Evolutionary conservation across 2,888 invertebrate species (phyloP).

Genomic region (Drosophila pseudotakahashii): DNA sequence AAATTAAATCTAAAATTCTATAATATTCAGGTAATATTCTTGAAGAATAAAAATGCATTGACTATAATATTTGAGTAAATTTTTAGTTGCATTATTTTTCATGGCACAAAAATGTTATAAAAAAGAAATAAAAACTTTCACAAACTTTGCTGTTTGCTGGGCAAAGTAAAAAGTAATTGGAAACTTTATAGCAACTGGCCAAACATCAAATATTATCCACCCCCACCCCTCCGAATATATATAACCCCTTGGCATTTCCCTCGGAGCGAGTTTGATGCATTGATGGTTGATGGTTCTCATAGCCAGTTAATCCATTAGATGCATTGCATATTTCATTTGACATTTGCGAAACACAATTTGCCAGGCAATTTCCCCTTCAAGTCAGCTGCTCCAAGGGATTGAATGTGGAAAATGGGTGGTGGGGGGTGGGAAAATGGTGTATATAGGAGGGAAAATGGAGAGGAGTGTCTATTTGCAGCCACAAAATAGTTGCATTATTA

Average conservation of each 20-base stretch:
- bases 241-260: conserved; percentile 5
- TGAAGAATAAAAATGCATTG: too few relatives aligned
- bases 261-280: conserved; percentile 61
- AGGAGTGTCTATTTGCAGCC: conserved; percentile 18
- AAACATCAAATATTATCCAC: not conserved
- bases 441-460: not conserved
- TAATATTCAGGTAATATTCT: too few relatives aligned
- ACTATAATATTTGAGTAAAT: too few relatives aligned
- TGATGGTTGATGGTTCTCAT: conserved; percentile 63
- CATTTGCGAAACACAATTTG: conserved; percentile 72
- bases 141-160: not conserved
- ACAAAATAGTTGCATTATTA: conserved; percentile 68
- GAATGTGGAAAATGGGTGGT: conserved; percentile 10
- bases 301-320: conserved; percentile 75
- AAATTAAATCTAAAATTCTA: too few relatives aligned
- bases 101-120: not conserved
- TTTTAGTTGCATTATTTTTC: too few relatives aligned
- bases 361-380: conserved; percentile 36
- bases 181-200: conserved; percentile 25
- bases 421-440: not conserved
- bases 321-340: conserved; percentile 78
- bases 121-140: not conserved
- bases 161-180: conserved; percentile 18
- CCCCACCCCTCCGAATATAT: not conserved
- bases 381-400: conserved; percentile 24